These are phyloP conservation scores for Benitochromis conjunctus DNA, from an alignment of 2,113 vertebrate genomes.

Conservation along the genomic window DNA sequence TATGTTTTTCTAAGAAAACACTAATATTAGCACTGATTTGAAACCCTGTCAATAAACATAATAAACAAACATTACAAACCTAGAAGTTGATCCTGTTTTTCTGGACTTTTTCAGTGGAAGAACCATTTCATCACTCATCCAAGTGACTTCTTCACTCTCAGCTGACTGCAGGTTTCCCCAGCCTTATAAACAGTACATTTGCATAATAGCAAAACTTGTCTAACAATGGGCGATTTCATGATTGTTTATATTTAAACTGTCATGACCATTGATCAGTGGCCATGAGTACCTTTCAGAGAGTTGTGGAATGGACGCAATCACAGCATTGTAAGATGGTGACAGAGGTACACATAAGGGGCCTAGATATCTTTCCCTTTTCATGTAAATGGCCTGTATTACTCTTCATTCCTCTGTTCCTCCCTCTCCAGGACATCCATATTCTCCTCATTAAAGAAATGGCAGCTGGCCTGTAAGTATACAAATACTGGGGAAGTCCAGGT, in stretches of 20 bases:
- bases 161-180: not conserved
- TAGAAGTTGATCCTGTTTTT: not conserved
- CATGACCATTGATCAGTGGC: not conserved
- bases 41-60: not conserved
- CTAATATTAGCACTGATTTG: not conserved
- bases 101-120: not conserved
- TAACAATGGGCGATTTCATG: not conserved
- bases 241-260: not conserved
- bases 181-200: not conserved
- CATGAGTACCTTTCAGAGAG: not conserved
- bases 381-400: not conserved
- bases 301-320: accelerated
- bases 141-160: not conserved
- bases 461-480: not conserved
- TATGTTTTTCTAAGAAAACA: not conserved
- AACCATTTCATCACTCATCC: not conserved
- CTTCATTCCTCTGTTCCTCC: not conserved
- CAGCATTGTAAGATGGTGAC: not conserved
- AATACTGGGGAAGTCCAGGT: not conserved
- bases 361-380: not conserved
- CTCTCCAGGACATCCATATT: not conserved
- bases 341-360: not conserved
- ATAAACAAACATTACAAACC: not conserved
- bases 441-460: not conserved
- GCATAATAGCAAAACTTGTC: not conserved